Evolutionary conservation across 23 tunicate species (phyloP).

Genomic region (Halocynthia roretzi): DNA sequence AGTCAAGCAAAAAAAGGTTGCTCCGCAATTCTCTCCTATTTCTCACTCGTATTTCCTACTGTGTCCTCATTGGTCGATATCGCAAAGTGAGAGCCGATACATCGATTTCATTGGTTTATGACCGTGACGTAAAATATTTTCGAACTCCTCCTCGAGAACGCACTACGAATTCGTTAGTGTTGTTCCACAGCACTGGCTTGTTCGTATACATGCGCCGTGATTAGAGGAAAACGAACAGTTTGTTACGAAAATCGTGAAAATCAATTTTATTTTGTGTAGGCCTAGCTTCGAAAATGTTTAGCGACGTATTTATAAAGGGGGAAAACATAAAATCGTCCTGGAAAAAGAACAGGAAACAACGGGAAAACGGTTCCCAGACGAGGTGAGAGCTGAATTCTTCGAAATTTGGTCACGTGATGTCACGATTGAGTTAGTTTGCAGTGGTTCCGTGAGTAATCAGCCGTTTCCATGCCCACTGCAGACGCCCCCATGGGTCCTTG

Average conservation of each 20-base stretch:
- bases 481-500: too few relatives aligned
- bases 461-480: not conserved
- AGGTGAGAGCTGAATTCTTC: conserved; percentile 31
- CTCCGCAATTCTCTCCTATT: conserved; percentile 5
- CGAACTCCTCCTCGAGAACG: conserved; percentile 5
- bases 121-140: not conserved
- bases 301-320: conserved; percentile 9
- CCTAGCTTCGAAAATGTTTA: conserved; percentile 6
- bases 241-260: not conserved
- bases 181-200: not conserved
- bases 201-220: conserved; percentile 67
- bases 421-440: not conserved
- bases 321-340: conserved; percentile 36
- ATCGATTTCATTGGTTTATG: conserved; percentile 20
- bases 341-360: conserved; percentile 48
- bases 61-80: not conserved
- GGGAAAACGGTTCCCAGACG: conserved; percentile 58
- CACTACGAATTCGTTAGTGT: conserved; percentile 17
- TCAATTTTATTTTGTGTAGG: not conserved
- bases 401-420: not conserved
- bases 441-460: not conserved
- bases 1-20: not conserved
- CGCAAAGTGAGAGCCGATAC: not conserved
- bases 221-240: not conserved
- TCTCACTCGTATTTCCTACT: conserved; percentile 20